Evolutionary conservation across 2,888 invertebrate genomes (phyloP).

Genomic region (Onchidella celtica): DNA sequence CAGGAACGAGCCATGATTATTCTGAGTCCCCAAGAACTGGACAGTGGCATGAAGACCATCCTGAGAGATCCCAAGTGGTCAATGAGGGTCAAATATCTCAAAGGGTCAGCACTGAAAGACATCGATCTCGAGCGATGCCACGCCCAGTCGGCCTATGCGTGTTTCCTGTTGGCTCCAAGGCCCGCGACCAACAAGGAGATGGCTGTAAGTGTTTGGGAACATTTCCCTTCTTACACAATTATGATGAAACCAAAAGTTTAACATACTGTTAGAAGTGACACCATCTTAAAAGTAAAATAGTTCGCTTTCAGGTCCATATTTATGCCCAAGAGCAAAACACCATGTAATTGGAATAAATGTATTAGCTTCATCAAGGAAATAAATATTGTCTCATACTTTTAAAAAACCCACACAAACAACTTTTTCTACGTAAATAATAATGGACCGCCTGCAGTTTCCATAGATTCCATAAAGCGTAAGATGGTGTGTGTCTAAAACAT

Average conservation of each 20-base stretch:
- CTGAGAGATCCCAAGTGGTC: conserved; percentile 97
- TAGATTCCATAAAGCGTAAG: no score
- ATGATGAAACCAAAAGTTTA: neutral
- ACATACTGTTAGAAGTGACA: no score
- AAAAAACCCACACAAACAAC: no score
- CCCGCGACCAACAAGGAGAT: conserved; percentile 97
- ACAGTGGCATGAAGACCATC: conserved; percentile 98
- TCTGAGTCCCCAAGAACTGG: conserved; percentile 97
- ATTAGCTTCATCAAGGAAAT: no score
- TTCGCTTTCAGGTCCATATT: neutral
- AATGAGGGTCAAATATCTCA: conserved; percentile 96
- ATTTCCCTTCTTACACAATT: neutral
- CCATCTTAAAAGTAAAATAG: no score
- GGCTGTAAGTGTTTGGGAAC: conserved; percentile 84
- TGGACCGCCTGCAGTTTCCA: no score
- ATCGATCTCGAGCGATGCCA: conserved; percentile 95
- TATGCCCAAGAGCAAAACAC: no score
- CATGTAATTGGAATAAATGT: no score
- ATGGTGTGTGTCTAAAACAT: no score
- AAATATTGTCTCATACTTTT: no score
- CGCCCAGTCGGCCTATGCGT: conserved; percentile 98
- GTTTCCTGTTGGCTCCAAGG: conserved; percentile 96
- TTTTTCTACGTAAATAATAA: no score
- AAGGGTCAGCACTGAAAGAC: conserved; percentile 97
- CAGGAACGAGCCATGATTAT: conserved; percentile 97